Evolutionary conservation across 2,113 vertebrate genomes (phyloP).

Genomic region (Pseudonaja textilis): DNA sequence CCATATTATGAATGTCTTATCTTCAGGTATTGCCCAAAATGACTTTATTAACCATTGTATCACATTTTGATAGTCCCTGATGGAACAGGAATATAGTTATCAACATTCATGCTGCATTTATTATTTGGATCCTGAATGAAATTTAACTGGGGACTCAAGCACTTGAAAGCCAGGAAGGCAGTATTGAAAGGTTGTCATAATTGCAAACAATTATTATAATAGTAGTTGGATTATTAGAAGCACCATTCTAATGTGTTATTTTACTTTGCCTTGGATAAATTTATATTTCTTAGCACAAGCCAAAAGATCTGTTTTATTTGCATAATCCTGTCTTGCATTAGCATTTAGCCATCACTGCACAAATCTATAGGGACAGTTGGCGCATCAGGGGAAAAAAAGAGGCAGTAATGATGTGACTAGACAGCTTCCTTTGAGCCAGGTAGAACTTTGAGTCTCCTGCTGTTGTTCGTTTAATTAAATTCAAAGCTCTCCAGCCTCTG

Average conservation of each 20-base stretch:
- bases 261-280: neutral
- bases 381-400: neutral
- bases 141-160: neutral
- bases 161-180: slow-evolving; percentile 7
- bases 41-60: slow-evolving; percentile 31
- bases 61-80: slow-evolving; percentile 2
- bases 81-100: slow-evolving; percentile 22
- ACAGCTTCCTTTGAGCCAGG: slow-evolving; percentile 1
- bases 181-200: neutral
- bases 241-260: neutral
- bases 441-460: slow-evolving; percentile 8
- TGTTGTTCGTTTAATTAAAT: slow-evolving; percentile 1
- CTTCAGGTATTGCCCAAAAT: slow-evolving; percentile 10
- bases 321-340: slow-evolving; percentile 3
- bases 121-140: slow-evolving; percentile 6
- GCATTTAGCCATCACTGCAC: neutral
- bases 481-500: slow-evolving; percentile 6
- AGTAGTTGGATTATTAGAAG: neutral
- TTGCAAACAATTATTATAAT: neutral
- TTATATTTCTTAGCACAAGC: neutral
- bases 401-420: neutral
- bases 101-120: neutral
- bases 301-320: neutral
- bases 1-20: slow-evolving; percentile 9
- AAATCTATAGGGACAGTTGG: slow-evolving; percentile 12